A percentile compares a stretch with the other conserved stretches of the same genome.
Evolutionary conservation across 2,888 invertebrate species (phyloP).

Genomic region (Phaedon cochleariae): DNA sequence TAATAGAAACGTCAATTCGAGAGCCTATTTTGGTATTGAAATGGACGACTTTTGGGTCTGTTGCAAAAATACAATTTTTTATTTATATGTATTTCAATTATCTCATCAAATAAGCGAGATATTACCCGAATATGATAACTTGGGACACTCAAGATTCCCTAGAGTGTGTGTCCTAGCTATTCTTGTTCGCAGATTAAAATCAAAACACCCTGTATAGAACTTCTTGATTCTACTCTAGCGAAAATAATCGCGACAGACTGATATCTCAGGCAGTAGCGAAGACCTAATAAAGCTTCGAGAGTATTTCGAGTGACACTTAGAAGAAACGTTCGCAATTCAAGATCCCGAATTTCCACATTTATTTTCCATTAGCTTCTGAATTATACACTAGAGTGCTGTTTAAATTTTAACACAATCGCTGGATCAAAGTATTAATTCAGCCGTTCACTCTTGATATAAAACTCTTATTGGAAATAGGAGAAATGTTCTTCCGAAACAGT

Average conservation of each 20-base stretch:
- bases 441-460: not conserved
- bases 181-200: no score
- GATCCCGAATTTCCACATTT: slow-evolving; percentile 44
- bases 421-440: not conserved
- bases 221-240: no score
- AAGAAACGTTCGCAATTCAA: slow-evolving; percentile 41
- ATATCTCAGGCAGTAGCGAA: slow-evolving; percentile 34
- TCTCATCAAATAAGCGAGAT: no score
- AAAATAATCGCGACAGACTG: slow-evolving; percentile 21
- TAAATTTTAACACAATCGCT: slow-evolving; percentile 46
- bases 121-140: no score
- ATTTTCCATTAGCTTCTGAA: slow-evolving; percentile 55
- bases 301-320: slow-evolving; percentile 43
- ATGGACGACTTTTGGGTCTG: no score
- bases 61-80: no score
- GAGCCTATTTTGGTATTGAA: no score
- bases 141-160: no score
- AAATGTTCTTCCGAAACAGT: not conserved
- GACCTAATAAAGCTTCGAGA: slow-evolving; percentile 44
- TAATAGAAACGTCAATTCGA: no score
- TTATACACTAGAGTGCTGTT: slow-evolving; percentile 51
- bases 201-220: no score
- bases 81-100: no score
- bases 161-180: no score
- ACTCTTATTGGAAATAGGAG: not conserved